Base-by-base conservation (phyloP, 2,888 invertebrate genomes). In the Pammene aurita region DNA sequence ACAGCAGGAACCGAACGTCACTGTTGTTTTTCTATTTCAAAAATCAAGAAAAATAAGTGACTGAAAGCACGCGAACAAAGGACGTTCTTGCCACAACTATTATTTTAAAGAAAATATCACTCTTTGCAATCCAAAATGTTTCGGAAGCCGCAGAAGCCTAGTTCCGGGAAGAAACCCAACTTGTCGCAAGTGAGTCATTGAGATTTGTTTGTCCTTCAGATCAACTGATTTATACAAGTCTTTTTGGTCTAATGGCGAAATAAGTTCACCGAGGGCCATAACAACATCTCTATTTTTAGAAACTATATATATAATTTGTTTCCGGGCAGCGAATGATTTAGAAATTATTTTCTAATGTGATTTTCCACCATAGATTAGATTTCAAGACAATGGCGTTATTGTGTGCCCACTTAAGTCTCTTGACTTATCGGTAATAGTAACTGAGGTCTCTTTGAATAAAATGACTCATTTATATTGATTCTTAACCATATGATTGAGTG, bases 151-250 rank as follows among this genome's bases (percentile, higher is more conserved):
- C 58, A 58, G 65, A 68, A 68, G 35, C 65, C 85, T 48, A 83
- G 74, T 76, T 81, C 88, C 72, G 84, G 86, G 74, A 89, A 87
- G 78, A 89, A 82, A 79, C 74, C 78, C 48, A 90, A 88, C 78
- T 86, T 92, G 78, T 88, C 92, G n/a, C 92, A 92, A 85, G 92
- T 92, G 92, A 92, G 92, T 92, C 90, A 92, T 86, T 80, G 71
- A 73, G 77, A 81, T 84, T 84, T 85, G 81, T 78, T 80, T 77
- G 78, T 73, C 76, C 77, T 79, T 71, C 67, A 60, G 42, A 60
- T 50, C 65, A 65, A 64, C 58, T 16, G 55, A 58, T 69, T 68
- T 60, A 60, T 65, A 60, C 44, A 48, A 34, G 57, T 52, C 63
- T 44, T 46, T 64, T 68, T 35, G 14, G 41, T 62, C 41, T 41